Evolutionary conservation across 1,140 invertebrate genomes (phyloP).

Genomic region (Drosophila nikananu): DNA sequence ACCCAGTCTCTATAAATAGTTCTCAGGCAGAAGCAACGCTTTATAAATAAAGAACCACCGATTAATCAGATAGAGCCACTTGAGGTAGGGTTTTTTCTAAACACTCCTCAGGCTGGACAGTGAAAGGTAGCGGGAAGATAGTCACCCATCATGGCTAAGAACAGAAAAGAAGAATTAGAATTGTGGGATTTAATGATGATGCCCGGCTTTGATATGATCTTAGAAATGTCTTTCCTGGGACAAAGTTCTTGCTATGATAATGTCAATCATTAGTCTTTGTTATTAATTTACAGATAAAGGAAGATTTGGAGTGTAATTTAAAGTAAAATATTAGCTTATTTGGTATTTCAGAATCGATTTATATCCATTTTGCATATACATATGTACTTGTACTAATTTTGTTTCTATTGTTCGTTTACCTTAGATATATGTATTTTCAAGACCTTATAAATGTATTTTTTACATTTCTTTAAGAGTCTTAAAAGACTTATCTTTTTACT

Average conservation of each 20-base stretch:
- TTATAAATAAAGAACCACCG: slow-evolving; percentile 59
- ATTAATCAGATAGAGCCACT: slow-evolving; percentile 57
- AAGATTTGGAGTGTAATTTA: background rate
- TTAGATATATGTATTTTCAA: background rate
- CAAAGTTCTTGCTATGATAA: background rate
- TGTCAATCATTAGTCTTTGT: background rate
- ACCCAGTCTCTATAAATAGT: slow-evolving; percentile 63
- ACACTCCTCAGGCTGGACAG: background rate
- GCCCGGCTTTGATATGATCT: background rate
- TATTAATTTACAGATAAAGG: background rate
- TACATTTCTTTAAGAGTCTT: background rate
- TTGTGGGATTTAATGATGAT: slow-evolving; percentile 5
- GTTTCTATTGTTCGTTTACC: background rate
- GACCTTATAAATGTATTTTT: background rate
- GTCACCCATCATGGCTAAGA: slow-evolving; percentile 1
- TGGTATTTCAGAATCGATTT: background rate
- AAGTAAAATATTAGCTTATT: no score
- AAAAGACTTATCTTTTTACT: slow-evolving; percentile 2
- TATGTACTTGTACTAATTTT: background rate
- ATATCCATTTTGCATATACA: background rate
- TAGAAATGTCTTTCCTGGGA: background rate
- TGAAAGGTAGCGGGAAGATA: slow-evolving; percentile 1
- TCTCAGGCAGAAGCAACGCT: slow-evolving; percentile 29
- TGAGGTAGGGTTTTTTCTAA: slow-evolving; percentile 63
- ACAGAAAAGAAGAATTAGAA: background rate